Percentiles rank a stretch among this genome's conserved stretches.
These are phyloP conservation scores for Drosophila colorata DNA, from an alignment of 2,888 invertebrate species.

Conservation along the genomic window DNA sequence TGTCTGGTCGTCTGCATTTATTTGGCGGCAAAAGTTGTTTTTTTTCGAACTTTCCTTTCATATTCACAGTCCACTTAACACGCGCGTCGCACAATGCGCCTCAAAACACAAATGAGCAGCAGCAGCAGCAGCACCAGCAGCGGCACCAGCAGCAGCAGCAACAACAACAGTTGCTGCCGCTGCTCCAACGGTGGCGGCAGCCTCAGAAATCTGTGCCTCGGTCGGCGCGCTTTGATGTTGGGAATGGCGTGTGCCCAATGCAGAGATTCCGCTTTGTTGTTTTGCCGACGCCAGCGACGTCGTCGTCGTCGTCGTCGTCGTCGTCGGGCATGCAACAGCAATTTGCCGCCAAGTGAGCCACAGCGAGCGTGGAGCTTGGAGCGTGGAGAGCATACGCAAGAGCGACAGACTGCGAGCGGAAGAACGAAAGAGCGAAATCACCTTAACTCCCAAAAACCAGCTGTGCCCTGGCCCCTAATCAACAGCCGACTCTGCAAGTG, in stretches of 20 bases:
- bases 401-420: conserved; percentile 20
- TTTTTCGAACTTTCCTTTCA: conserved; percentile 78
- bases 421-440: conserved; percentile 26
- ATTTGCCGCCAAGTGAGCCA: conserved; percentile 75
- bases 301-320: conserved; percentile 45
- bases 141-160: neutral
- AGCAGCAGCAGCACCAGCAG: conserved; percentile 31
- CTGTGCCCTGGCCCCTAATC: neutral
- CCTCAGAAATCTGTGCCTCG: conserved; percentile 84
- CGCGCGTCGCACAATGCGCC: conserved; percentile 81
- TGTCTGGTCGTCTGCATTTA: conserved; percentile 60
- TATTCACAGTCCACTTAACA: conserved; percentile 83
- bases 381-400: conserved; percentile 50
- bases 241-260: conserved; percentile 85
- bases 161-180: conserved; percentile 52
- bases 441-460: conserved; percentile 35
- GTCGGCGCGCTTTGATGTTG: conserved; percentile 84
- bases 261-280: conserved; percentile 85
- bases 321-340: conserved; percentile 73
- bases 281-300: conserved; percentile 70
- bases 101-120: conserved; percentile 79
- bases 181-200: conserved; percentile 84
- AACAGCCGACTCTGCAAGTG: conserved; percentile 11
- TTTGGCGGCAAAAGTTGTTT: conserved; percentile 74
- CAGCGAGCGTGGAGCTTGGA: conserved; percentile 53